A percentile compares a stretch with the other conserved stretches of the same genome.
Conservation (phyloP, 2,113 vertebrate species). For the Uropsilus gracilis region DNA sequence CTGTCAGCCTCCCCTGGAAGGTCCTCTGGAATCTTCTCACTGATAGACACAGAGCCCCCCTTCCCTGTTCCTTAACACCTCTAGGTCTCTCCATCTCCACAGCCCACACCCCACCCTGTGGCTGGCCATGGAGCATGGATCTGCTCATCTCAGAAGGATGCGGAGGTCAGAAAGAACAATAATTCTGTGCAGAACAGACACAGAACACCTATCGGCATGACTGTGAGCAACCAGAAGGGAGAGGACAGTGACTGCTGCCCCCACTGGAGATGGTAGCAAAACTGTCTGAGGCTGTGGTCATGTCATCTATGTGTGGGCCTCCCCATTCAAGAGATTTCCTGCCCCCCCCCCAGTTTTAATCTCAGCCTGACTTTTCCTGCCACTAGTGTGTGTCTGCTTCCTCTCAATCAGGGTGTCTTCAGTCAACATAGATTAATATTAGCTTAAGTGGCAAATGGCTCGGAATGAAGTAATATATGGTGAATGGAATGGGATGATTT, state of each 20-base stretch:
- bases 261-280: neutral
- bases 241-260: no score
- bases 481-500: conserved; percentile 7
- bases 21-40: neutral
- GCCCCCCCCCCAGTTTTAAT: neutral
- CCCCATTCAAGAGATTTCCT: neutral
- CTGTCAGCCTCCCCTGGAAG: neutral
- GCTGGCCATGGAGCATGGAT: no score
- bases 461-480: conserved; percentile 36
- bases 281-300: neutral
- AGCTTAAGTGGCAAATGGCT: conserved; percentile 41
- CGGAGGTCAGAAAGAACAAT: neutral
- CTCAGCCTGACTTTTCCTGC: neutral
- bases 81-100: neutral
- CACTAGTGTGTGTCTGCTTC: neutral
- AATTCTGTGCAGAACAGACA: neutral
- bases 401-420: neutral
- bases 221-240: conserved; percentile 17
- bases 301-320: neutral
- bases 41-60: rapidly evolving
- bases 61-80: neutral
- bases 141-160: neutral
- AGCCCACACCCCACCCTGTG: no score
- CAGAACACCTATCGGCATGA: neutral
- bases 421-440: conserved; percentile 39